Conservation (phyloP, 2,888 invertebrate species). For the Syrphus vitripennis region DNA sequence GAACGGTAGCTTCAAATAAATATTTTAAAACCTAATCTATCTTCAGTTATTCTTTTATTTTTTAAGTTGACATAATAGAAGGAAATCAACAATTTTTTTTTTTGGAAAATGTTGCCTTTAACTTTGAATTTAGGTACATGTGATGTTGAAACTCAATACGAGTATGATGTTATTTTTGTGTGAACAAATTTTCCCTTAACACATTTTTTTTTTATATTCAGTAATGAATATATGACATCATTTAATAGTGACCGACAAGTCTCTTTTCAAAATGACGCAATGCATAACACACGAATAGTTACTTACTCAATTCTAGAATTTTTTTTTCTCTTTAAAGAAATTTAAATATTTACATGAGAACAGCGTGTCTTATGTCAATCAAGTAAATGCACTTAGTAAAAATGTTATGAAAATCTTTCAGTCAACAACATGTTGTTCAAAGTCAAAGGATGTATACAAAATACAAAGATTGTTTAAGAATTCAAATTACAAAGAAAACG, state of each 20-base stretch:
- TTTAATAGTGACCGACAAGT: neutral
- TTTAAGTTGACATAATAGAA: too few species aligned
- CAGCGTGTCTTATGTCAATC: conserved; percentile 3
- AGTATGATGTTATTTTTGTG: neutral
- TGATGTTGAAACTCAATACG: neutral
- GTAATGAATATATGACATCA: conserved; percentile 15
- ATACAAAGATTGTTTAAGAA: neutral
- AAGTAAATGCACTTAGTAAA: neutral
- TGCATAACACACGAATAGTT: neutral
- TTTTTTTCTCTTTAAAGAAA: neutral
- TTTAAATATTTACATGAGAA: neutral
- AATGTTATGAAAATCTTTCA: neutral
- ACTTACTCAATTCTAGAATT: neutral
- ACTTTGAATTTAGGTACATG: too few species aligned
- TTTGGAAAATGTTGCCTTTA: neutral
- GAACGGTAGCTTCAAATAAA: too few species aligned
- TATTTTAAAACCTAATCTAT: too few species aligned
- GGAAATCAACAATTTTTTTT: too few species aligned
- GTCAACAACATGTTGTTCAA: neutral
- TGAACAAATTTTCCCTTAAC: neutral
- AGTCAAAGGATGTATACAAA: neutral
- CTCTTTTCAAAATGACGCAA: neutral
- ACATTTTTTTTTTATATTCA: neutral
- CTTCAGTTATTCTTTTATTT: too few species aligned
- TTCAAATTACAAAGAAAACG: neutral